phyloP scores from a whole-genome alignment of 2,888 invertebrate species.

The Phalangium opilio region DNA sequence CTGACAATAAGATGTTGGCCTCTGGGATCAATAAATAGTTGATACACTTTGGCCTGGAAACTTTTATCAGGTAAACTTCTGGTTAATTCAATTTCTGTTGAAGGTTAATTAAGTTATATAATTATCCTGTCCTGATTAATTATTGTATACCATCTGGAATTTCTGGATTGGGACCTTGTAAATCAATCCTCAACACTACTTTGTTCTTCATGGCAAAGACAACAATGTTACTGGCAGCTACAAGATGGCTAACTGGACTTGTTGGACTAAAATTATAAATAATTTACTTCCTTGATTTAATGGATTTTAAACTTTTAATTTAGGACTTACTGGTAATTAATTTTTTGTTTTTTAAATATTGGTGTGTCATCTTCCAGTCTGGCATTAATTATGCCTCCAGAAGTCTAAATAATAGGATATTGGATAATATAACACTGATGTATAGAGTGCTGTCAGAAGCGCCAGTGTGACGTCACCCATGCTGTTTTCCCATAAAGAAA shows the following conservation, averaged over 20 bases:
- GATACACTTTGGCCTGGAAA: slow-evolving; percentile 26
- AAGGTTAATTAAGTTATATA: neutral
- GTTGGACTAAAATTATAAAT: slow-evolving; percentile 42
- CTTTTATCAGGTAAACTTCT: slow-evolving; percentile 31
- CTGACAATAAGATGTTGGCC: slow-evolving; percentile 70
- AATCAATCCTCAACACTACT: slow-evolving; percentile 59
- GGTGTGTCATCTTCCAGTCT: slow-evolving; percentile 46
- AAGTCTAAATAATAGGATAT: slow-evolving; percentile 13
- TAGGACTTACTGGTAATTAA: slow-evolving; percentile 22
- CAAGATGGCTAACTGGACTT: slow-evolving; percentile 60
- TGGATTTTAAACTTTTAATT: neutral
- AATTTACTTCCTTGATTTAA: too few species aligned
- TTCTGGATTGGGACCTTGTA: slow-evolving; percentile 49
- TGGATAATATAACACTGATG: neutral
- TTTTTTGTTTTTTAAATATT: slow-evolving; percentile 61
- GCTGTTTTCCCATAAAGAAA: too few species aligned
- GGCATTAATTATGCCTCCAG: slow-evolving; percentile 29
- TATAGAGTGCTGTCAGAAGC: too few species aligned
- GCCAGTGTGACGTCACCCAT: too few species aligned
- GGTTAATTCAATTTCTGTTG: slow-evolving; percentile 58
- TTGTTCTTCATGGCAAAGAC: slow-evolving; percentile 71
- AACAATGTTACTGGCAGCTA: slow-evolving; percentile 63
- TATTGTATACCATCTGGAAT: slow-evolving; percentile 54
- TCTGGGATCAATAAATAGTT: slow-evolving; percentile 64
- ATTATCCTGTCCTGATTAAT: too few species aligned